A percentile compares a stretch with the other conserved stretches of the same genome.
Evolutionary conservation across 2,888 invertebrate species (phyloP).

Genomic region (Dysmachus trigonus): DNA sequence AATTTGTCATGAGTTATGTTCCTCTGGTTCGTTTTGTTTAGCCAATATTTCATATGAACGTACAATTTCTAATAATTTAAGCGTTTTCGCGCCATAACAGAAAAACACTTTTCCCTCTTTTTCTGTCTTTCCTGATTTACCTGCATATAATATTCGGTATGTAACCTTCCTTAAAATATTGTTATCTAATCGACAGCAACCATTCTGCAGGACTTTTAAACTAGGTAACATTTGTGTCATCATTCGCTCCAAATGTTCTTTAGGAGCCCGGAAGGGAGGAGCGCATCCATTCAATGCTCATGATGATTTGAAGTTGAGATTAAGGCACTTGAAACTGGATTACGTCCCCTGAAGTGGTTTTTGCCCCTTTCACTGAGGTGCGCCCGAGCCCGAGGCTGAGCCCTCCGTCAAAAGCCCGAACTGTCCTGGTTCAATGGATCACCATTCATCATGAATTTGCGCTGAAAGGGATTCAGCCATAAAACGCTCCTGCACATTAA

Average conservation of each 20-base stretch:
- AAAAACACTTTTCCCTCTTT: too few relatives aligned
- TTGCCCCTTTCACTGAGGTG: slow-evolving; percentile 30
- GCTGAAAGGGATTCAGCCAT: neutral
- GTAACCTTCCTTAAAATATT: neutral
- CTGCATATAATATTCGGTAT: neutral
- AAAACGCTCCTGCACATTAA: neutral
- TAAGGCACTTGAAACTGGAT: slow-evolving; percentile 48
- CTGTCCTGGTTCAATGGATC: neutral
- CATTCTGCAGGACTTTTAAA: neutral
- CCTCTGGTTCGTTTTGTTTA: too few relatives aligned
- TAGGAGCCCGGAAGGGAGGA: neutral
- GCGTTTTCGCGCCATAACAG: too few relatives aligned
- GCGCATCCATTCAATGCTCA: slow-evolving; percentile 15
- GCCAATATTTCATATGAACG: too few relatives aligned
- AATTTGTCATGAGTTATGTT: too few relatives aligned
- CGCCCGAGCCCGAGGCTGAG: neutral
- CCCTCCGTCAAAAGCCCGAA: neutral
- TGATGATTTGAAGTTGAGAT: slow-evolving; percentile 48
- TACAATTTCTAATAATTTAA: too few relatives aligned
- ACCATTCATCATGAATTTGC: neutral
- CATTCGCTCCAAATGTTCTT: neutral
- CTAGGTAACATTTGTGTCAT: neutral
- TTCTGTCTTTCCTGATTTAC: neutral
- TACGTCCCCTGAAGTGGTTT: slow-evolving; percentile 39
- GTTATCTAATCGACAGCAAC: too few relatives aligned